These are phyloP conservation scores for Nycteola revayana DNA, from an alignment of 2,888 invertebrate species.

Conservation along the genomic window DNA sequence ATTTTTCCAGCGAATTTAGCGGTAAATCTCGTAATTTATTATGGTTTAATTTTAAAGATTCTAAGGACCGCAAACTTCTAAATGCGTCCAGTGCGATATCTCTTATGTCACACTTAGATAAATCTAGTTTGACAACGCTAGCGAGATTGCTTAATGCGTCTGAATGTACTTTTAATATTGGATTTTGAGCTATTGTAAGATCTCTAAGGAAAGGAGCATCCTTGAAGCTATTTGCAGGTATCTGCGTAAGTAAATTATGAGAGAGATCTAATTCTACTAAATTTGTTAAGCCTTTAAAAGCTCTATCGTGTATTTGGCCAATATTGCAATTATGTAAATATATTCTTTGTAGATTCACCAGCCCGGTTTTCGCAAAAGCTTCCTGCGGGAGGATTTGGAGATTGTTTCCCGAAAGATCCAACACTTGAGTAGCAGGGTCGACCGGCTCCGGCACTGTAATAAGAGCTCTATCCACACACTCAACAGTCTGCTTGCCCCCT, in stretches of 20 bases:
- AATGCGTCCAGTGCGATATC: constrained; percentile 88
- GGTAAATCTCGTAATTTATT: constrained; percentile 89
- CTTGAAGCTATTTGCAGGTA: constrained; percentile 90
- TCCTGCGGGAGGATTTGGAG: constrained; percentile 91
- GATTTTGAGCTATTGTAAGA: constrained; percentile 90
- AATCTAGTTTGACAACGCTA: constrained; percentile 90
- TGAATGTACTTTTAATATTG: constrained; percentile 89
- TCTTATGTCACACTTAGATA: constrained; percentile 91
- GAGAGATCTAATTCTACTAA: constrained; percentile 94
- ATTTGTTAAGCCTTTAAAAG: constrained; percentile 93
- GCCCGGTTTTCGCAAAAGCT: constrained; percentile 90
- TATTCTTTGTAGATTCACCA: constrained; percentile 93
- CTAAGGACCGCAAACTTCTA: constrained; percentile 88
- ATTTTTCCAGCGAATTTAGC: constrained; percentile 87
- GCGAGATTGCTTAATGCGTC: constrained; percentile 88
- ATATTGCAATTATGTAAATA: constrained; percentile 92
- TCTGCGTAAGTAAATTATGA: constrained; percentile 89
- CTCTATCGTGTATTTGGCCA: constrained; percentile 91
- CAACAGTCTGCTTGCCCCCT: constrained; percentile 95
- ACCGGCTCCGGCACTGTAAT: constrained; percentile 93
- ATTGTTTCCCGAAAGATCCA: constrained; percentile 94
- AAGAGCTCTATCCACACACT: constrained; percentile 91
- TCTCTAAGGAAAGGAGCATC: constrained; percentile 92
- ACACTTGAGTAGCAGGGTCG: constrained; percentile 94
- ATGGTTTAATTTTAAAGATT: constrained; percentile 90